These are phyloP conservation scores for Phalanger gymnotis DNA, from an alignment of 2,797 vertebrate genomes.

Conservation along the genomic window DNA sequence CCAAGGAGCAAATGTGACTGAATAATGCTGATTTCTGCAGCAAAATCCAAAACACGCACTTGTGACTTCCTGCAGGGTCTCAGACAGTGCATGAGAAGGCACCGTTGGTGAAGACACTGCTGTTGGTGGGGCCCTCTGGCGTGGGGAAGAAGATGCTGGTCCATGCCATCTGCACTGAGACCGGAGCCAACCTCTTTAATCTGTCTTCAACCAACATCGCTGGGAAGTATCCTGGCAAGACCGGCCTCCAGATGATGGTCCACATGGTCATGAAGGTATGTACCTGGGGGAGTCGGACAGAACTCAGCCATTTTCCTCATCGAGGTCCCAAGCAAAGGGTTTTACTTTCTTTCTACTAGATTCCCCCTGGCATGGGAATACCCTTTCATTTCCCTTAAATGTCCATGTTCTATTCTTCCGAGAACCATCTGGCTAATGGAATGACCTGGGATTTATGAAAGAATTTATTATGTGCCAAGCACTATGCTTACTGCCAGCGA, in stretches of 20 bases:
- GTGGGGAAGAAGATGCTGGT: constrained; percentile 92
- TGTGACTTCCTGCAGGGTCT: constrained; percentile 85
- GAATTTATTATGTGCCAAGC: background rate
- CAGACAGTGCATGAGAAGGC: constrained; percentile 87
- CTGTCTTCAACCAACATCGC: constrained; percentile 85
- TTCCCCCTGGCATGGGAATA: background rate
- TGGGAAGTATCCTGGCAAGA: constrained; percentile 87
- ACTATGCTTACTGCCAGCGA: background rate
- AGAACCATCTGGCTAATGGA: background rate
- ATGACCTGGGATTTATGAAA: background rate
- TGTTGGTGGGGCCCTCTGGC: constrained; percentile 87
- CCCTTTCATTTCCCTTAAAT: fast-evolving
- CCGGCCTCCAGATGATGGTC: constrained; percentile 86
- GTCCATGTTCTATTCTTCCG: fast-evolving
- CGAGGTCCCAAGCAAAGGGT: background rate
- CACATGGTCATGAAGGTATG: constrained; percentile 90
- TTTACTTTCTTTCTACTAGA: too few species aligned
- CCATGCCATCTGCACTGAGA: constrained; percentile 91
- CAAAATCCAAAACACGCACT: background rate
- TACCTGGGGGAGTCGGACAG: fast-evolving
- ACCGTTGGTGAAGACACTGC: constrained; percentile 87
- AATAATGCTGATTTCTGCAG: fast-evolving
- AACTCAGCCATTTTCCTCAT: fast-evolving
- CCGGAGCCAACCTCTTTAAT: constrained; percentile 92
- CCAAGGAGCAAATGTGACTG: background rate